Evolutionary conservation across 2,797 vertebrate genomes (phyloP).

Genomic region (Sebastiscus tertius): DNA sequence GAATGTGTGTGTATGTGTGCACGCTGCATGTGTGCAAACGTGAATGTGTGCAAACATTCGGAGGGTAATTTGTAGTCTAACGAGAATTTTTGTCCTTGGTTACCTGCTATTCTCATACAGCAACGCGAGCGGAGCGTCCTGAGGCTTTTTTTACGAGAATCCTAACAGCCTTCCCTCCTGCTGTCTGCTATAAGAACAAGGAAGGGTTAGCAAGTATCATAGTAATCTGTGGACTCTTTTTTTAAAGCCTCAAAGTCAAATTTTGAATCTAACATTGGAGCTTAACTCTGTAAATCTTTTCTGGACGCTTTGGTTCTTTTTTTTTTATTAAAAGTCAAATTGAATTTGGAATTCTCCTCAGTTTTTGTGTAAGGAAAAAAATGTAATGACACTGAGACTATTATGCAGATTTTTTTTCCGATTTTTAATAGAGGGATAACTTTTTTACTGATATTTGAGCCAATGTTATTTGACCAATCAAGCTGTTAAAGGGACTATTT

Average conservation of each 20-base stretch:
- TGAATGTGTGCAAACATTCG: neutral
- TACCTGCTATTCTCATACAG: conserved; percentile 14
- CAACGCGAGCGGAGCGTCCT: neutral
- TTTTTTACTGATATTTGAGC: neutral
- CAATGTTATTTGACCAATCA: neutral
- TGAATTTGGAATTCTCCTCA: neutral
- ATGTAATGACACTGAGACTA: too few species aligned
- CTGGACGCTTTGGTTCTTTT: neutral
- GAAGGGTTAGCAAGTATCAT: neutral
- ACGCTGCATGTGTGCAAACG: neutral
- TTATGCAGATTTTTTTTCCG: neutral
- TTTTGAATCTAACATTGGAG: neutral
- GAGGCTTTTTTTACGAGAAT: neutral
- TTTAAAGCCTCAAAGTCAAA: neutral
- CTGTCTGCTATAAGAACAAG: neutral
- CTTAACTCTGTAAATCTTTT: neutral
- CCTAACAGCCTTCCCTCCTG: neutral
- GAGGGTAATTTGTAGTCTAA: neutral
- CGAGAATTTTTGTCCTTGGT: conserved; percentile 15
- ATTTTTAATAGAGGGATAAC: neutral
- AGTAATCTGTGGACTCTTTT: neutral
- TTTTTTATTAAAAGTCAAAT: neutral
- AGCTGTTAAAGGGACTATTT: neutral
- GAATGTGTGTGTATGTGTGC: neutral
- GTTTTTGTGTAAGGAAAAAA: neutral